A percentile compares a stretch with the other conserved stretches of the same genome.
Evolutionary conservation across 2,797 vertebrate genomes (phyloP).

Genomic region (Pseudomugil gertrudae): DNA sequence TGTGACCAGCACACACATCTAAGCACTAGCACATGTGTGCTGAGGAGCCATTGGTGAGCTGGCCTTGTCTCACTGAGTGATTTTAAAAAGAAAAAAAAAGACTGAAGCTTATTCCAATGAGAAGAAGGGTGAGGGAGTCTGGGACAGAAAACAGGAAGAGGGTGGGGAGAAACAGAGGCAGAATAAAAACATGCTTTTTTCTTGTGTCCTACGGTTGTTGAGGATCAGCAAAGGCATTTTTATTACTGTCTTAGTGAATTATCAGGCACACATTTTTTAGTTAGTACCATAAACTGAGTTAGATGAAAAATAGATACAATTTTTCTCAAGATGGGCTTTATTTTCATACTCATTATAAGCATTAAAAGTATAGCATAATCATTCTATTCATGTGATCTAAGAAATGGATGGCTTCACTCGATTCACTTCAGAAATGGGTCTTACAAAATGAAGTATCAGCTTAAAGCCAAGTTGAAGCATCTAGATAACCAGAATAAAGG

Average conservation of each 20-base stretch:
- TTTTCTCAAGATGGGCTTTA: background rate
- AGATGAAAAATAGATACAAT: background rate
- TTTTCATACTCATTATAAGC: background rate
- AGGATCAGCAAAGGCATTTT: slow-evolving; percentile 1
- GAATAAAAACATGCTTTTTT: slow-evolving; percentile 1
- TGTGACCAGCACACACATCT: slow-evolving; percentile 2
- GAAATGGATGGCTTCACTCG: background rate
- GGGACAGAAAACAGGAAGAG: slow-evolving; percentile 22
- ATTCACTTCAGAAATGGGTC: background rate
- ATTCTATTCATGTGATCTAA: slow-evolving; percentile 4
- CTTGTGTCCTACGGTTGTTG: background rate
- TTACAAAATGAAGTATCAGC: background rate
- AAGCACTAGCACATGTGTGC: slow-evolving; percentile 3
- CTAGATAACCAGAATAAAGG: too few relatives aligned
- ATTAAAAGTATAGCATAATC: background rate
- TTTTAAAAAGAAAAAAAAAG: slow-evolving; percentile 48
- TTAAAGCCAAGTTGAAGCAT: too few relatives aligned
- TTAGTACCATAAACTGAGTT: background rate
- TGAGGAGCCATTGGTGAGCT: slow-evolving; percentile 43
- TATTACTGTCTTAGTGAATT: slow-evolving; percentile 6
- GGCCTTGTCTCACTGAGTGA: slow-evolving; percentile 67
- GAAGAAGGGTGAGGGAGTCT: slow-evolving; percentile 8
- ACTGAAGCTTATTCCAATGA: slow-evolving; percentile 43
- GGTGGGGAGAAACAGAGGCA: slow-evolving; percentile 21
- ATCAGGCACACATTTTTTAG: background rate